Conservation (phyloP, 2,113 vertebrate species). For the Pelecanoides urinatrix region DNA sequence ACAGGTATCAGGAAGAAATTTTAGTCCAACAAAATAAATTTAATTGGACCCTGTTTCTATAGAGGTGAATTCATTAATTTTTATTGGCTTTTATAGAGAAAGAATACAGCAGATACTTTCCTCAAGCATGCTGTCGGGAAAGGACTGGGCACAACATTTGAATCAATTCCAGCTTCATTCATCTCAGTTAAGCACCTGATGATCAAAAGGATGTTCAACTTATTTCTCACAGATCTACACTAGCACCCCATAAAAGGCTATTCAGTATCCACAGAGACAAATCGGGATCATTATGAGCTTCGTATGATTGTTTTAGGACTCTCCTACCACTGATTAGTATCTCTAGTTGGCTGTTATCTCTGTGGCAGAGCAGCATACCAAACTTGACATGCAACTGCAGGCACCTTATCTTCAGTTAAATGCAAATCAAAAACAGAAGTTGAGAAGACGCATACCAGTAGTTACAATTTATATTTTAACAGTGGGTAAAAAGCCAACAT, state of each 20-base stretch:
- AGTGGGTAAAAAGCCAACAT: background rate
- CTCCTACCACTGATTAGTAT: background rate
- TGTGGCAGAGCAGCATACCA: background rate
- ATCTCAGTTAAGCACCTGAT: background rate
- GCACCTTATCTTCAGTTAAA: background rate
- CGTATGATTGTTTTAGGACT: background rate
- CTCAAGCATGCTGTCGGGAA: background rate
- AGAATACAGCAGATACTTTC: background rate
- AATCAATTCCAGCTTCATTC: background rate
- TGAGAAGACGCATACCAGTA: background rate
- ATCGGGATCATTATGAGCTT: background rate
- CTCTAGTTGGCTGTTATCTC: background rate
- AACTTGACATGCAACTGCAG: background rate
- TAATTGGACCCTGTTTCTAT: background rate
- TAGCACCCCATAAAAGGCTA: background rate
- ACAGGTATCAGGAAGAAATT: background rate
- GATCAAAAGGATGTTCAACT: background rate
- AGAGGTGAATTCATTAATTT: background rate
- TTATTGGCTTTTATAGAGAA: background rate
- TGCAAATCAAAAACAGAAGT: background rate
- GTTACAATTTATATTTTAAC: background rate
- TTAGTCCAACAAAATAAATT: background rate
- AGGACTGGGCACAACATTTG: background rate
- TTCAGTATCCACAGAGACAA: background rate
- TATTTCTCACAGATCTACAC: background rate